Evolutionary conservation across 2,113 vertebrate genomes (phyloP), one percentile per base, ranked within the genome.

Genomic region (Mixornis gularis): DNA sequence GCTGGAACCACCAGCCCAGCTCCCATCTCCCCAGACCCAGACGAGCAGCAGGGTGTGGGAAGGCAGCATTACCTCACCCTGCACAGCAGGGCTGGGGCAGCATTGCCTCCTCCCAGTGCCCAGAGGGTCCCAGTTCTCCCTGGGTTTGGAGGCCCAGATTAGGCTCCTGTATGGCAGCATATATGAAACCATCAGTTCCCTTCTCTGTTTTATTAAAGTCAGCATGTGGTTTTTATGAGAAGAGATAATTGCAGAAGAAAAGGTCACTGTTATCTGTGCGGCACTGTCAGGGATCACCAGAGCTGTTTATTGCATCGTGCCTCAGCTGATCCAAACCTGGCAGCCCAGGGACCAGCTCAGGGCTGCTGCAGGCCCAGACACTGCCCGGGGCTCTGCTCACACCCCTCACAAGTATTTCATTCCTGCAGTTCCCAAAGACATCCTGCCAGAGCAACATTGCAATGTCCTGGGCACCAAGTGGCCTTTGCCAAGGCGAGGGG

Each of bases 181-280:
- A 17, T 69, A 80, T 64, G 60, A 92, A 95, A 59, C 41, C 56
- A 74, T 91, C n/a, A 1, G 68, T 56, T 87, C 49, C n/a, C 30
- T 93, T 48, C 71, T 62, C 89, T 80, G 76, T 88, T 97, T 97
- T 97, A 97, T 97, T 97, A 96, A 97, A 96, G 96, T 88, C 95
- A 93, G 48, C 89, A 70, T 83, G 82, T 78, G 52, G 77, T 69
- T 97, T 97, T 97, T 96, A 96, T 93, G 90, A 97, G 94, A 95
- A 91, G 87, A 95, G 84, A 95, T 97, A 96, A 97, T 97, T 97
- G 91, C 38, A 72, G 85, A 65, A 89, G 86, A 56, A 87, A 93
- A 96, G 94, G 96, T 97, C 92, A 77, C 90, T 53, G 70, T 78
- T 90, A 94, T 90, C 92, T 96, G 80, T 36, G 41, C 22, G 38